Conservation (phyloP, 2,888 invertebrate genomes). For the Cybosia mesomella region DNA sequence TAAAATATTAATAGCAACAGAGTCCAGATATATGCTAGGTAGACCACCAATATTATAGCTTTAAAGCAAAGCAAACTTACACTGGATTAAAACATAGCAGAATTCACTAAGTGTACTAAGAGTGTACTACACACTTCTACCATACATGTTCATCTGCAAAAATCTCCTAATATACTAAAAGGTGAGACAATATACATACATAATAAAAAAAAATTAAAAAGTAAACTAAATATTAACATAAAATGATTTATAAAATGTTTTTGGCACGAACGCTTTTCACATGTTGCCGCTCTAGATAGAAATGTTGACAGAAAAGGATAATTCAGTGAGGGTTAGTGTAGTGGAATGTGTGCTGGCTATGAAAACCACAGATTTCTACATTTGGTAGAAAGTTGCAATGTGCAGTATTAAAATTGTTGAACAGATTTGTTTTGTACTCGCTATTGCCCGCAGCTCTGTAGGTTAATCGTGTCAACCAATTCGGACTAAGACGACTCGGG, state of each 20-base stretch:
- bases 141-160: too few species aligned
- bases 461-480: too few species aligned
- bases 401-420: conserved; percentile 33
- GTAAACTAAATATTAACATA: not conserved
- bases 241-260: not conserved
- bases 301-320: conserved; percentile 18
- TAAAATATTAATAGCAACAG: too few species aligned
- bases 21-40: too few species aligned
- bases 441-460: not conserved
- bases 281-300: conserved; percentile 29
- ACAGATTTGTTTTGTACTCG: not conserved
- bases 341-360: conserved; percentile 26
- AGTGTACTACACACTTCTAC: too few species aligned
- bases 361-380: conserved; percentile 37
- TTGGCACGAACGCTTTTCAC: not conserved
- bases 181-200: too few species aligned
- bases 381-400: conserved; percentile 17
- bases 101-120: too few species aligned
- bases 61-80: too few species aligned
- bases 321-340: conserved; percentile 11
- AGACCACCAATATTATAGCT: too few species aligned
- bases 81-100: too few species aligned
- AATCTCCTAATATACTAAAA: too few species aligned
- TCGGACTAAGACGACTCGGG: not conserved
- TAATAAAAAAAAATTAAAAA: too few species aligned